A percentile compares a stretch with the other conserved stretches of the same genome.
phyloP scores from a whole-genome alignment of 2,113 vertebrate species.

The Haemorhous mexicanus region DNA sequence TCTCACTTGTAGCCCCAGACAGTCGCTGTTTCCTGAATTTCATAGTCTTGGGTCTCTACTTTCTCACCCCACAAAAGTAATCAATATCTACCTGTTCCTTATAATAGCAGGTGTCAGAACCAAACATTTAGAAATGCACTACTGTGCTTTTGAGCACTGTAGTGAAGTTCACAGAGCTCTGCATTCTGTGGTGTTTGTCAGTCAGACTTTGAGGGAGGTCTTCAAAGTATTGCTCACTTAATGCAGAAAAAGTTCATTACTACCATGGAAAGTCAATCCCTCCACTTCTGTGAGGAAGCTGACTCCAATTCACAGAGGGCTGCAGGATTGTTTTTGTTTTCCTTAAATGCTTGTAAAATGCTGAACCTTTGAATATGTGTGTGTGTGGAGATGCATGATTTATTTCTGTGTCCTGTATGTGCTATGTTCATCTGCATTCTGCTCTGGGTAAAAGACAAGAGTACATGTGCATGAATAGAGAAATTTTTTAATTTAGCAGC shows the following conservation, averaged over 20 bases:
- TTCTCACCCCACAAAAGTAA: background rate
- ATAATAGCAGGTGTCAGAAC: background rate
- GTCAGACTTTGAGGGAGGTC: background rate
- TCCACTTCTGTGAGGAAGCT: background rate
- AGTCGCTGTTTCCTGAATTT: background rate
- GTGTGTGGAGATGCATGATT: background rate
- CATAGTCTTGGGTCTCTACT: background rate
- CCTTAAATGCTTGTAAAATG: background rate
- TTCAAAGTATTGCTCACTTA: background rate
- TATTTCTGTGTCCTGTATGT: background rate
- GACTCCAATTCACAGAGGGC: background rate
- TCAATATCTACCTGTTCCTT: background rate
- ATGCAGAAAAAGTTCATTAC: background rate
- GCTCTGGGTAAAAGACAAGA: background rate
- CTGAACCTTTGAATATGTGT: background rate
- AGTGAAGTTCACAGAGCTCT: background rate
- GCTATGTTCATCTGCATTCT: background rate
- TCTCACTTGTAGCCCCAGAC: background rate
- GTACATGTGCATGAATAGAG: background rate
- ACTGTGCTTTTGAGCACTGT: background rate
- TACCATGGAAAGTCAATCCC: background rate
- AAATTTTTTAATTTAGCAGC: constrained; percentile 12
- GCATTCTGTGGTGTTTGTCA: background rate
- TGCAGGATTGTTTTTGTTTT: background rate
- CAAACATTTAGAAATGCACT: background rate